Conservation (phyloP, 2,797 vertebrate species). For the Liasis olivaceus region DNA sequence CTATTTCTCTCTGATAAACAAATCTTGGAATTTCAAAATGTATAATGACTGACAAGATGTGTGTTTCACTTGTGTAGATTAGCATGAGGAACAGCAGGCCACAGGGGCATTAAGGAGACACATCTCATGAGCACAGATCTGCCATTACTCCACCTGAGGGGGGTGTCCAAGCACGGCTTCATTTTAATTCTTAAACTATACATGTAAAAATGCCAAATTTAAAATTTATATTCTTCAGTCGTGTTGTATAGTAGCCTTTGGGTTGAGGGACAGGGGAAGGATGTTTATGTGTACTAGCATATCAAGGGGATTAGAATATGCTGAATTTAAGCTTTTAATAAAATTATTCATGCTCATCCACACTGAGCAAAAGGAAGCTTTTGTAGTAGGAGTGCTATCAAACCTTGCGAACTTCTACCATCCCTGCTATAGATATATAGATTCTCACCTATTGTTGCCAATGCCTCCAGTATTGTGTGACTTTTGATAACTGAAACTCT, state of each 20-base stretch:
- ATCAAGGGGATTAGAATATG: too few relatives aligned
- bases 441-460: too few relatives aligned
- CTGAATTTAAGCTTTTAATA: background rate
- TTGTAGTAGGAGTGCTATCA: background rate
- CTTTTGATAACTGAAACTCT: background rate
- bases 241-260: too few relatives aligned
- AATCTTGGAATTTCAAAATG: too few relatives aligned
- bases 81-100: too few relatives aligned
- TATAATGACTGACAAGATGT: background rate
- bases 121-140: too few relatives aligned
- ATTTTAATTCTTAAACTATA: background rate
- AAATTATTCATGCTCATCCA: background rate
- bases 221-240: background rate
- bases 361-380: background rate
- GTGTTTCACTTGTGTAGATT: too few relatives aligned
- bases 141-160: too few relatives aligned
- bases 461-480: too few relatives aligned
- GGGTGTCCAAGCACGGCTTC: background rate
- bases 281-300: too few relatives aligned
- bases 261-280: too few relatives aligned
- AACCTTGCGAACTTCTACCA: background rate
- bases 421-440: background rate
- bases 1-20: background rate
- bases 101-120: too few relatives aligned
- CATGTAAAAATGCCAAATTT: background rate